Base-by-base conservation (phyloP, 2,888 invertebrate species). In the Peribatodes rhomboidaria region DNA sequence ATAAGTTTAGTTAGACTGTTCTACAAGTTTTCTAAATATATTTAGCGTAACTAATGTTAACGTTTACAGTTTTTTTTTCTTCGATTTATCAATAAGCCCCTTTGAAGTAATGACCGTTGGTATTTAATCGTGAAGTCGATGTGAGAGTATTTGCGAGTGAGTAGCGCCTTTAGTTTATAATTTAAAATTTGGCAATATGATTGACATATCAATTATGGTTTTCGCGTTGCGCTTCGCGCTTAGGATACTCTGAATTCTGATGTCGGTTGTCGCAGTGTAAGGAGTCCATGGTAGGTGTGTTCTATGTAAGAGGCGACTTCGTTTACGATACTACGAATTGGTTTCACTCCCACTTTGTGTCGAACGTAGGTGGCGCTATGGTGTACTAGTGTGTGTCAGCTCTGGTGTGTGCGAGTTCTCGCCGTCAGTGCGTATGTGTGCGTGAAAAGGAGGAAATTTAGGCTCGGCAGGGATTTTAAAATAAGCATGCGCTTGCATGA, bases 401-500 rank as follows among this genome's bases (percentile, higher is more conserved):
- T 64, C 57, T 71, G 70, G 52, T 14, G 67, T 64, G 46, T 59
- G 67, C 61, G 65, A 59, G 70, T 35, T 37, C 20, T 52, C 58
- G 75, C 59, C 73, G 70, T 69, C 70, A 69, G 79, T 74, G 82
- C 82, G 72, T 67, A 65, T 76, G 79, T 82, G 86, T 86, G 89
- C 82, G 89, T 88, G 79, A 80, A 77, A 73, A 79, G 91, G 90
- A 92, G 85, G 83, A 91, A 86, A 80, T 87, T 86, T 90, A 89
- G 90, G 92, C 82, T 87, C 91, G 92, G 92, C 92, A 92, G 92
- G 92, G 93, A 92, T 75, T 77, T 78, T 27, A 27, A 77, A 78
- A 80, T 79, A 77, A 78, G 67, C 80, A 80, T 84, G 83, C 80
- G 61, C 77, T 79, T 80, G 81, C 75, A 73, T 75, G 60, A 73